These are phyloP conservation scores for Scaeva pyrastri DNA, from an alignment of 2,888 invertebrate species.

Conservation along the genomic window DNA sequence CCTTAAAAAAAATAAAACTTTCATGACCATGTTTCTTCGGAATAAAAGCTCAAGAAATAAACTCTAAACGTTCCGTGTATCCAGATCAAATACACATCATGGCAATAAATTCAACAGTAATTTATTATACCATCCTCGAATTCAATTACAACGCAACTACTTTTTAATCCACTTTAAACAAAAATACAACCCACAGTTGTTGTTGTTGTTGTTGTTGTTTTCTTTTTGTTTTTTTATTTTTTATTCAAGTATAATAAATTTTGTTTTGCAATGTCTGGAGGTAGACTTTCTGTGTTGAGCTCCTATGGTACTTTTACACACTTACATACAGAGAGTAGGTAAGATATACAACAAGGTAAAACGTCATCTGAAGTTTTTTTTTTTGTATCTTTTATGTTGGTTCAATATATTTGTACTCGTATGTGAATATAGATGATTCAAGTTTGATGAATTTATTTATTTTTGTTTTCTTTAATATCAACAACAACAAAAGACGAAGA, in stretches of 20 bases:
- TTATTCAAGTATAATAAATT: constrained; percentile 58
- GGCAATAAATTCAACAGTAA: constrained; percentile 66
- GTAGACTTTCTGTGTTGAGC: not conserved
- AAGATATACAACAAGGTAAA: constrained; percentile 33
- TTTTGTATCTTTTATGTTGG: not conserved
- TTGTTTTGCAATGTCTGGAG: constrained; percentile 7
- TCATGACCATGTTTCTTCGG: constrained; percentile 14
- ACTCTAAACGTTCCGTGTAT: constrained; percentile 41
- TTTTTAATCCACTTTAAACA: constrained; percentile 63
- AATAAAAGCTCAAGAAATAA: constrained; percentile 30
- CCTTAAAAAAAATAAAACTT: not conserved
- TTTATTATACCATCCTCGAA: constrained; percentile 62
- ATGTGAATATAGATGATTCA: constrained; percentile 37
- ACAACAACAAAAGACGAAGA: not conserved
- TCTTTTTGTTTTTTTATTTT: constrained; percentile 13
- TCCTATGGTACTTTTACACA: not conserved
- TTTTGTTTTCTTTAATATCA: not conserved
- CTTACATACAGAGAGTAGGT: too few species aligned
- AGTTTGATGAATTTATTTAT: constrained; percentile 47
- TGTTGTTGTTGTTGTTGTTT: too few species aligned
- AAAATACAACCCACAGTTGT: constrained; percentile 23
- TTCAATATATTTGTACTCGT: not conserved
- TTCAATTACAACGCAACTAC: constrained; percentile 66
- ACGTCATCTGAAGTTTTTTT: constrained; percentile 48
- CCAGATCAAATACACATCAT: constrained; percentile 51